Conservation (phyloP, 2,113 vertebrate species). For the human region DNA sequence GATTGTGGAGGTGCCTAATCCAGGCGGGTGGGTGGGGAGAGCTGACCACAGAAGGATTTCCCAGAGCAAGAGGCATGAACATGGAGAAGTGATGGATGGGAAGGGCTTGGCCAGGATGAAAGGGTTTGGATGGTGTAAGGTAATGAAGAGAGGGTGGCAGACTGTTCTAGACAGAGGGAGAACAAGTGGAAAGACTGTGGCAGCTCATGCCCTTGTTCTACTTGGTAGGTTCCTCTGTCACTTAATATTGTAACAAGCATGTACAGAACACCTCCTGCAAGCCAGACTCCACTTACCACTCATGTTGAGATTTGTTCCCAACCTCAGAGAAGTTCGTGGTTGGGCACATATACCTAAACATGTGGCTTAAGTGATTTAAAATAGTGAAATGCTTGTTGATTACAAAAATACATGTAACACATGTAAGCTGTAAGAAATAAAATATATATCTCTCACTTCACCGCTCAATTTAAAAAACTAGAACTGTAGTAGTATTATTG, state of each 20-base stretch:
- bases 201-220: not conserved
- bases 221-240: not conserved
- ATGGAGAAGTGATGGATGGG: not conserved
- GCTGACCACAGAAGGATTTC: not conserved
- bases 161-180: not conserved
- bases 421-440: not conserved
- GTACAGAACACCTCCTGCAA: not conserved
- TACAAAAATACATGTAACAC: not conserved
- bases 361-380: not conserved
- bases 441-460: not conserved
- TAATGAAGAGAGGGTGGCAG: not conserved
- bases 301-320: not conserved
- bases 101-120: not conserved
- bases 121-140: not conserved
- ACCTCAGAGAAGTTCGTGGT: not conserved
- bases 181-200: not conserved
- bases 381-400: not conserved
- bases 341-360: not conserved
- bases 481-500: not conserved
- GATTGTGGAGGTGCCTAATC: not conserved
- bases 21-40: fast-evolving
- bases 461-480: not conserved
- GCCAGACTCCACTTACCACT: not conserved
- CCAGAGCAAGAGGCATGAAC: too few species aligned
- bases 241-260: not conserved